Evolutionary conservation across 2,113 vertebrate species (phyloP).

Genomic region (Narcine bancroftii): DNA sequence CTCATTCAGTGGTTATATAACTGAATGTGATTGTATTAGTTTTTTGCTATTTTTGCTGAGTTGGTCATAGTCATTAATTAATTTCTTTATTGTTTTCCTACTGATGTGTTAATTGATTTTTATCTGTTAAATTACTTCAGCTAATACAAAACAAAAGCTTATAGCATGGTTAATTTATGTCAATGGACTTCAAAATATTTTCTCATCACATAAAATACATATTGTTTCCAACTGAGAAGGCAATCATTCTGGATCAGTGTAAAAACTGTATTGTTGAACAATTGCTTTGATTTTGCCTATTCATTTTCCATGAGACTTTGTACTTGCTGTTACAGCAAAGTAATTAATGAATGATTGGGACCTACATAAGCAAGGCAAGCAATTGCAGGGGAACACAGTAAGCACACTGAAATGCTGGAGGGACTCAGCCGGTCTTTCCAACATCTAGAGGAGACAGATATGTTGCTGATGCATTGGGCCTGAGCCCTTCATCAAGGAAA

Average conservation of each 20-base stretch:
- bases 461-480: no score
- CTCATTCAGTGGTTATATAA: background rate
- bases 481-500: no score
- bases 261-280: background rate
- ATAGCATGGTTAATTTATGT: background rate
- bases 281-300: background rate
- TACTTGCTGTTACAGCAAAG: background rate
- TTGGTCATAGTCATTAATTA: background rate
- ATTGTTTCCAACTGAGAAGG: background rate
- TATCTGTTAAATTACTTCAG: background rate
- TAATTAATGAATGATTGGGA: background rate
- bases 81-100: background rate
- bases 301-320: background rate
- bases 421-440: no score
- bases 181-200: background rate
- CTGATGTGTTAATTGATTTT: background rate
- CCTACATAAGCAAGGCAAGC: background rate
- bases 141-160: background rate
- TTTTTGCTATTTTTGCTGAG: background rate
- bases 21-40: background rate
- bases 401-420: no score
- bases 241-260: no score
- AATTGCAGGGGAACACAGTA: no score
- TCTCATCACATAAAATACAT: background rate
- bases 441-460: no score